These are phyloP conservation scores for Dryadula phaetusa DNA, from an alignment of 2,888 invertebrate genomes.

Conservation along the genomic window DNA sequence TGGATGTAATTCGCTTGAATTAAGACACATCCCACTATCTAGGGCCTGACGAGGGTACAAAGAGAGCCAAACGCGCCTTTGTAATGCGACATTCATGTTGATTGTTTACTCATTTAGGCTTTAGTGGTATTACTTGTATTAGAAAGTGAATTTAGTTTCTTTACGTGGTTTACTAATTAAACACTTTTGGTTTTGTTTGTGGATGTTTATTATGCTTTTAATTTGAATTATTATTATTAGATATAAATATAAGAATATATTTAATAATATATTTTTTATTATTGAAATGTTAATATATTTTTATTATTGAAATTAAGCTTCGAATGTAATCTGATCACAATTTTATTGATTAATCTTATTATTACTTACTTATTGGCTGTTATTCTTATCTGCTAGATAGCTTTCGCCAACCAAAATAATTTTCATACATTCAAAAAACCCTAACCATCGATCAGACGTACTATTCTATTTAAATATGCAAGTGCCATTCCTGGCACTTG, in stretches of 20 bases:
- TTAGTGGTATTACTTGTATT: not conserved
- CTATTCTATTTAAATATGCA: no score
- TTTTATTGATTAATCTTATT: not conserved
- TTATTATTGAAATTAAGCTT: not conserved
- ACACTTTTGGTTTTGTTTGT: not conserved
- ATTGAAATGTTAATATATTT: not conserved
- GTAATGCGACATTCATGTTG: conserved; percentile 31
- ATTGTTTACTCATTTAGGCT: conserved; percentile 29
- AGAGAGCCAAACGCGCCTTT: conserved; percentile 31
- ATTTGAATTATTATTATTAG: no score
- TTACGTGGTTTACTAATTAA: not conserved
- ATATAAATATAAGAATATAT: not conserved
- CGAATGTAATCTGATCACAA: not conserved
- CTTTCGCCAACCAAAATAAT: not conserved
- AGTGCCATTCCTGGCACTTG: not conserved
- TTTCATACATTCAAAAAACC: not conserved
- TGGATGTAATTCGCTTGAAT: conserved; percentile 42
- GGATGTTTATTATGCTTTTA: no score
- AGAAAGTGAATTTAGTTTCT: not conserved
- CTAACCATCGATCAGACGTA: not conserved
- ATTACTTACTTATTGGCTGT: not conserved
- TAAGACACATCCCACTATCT: conserved; percentile 40
- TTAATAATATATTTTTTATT: not conserved
- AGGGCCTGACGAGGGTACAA: conserved; percentile 34
- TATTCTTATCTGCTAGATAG: not conserved